Evolutionary conservation across 2,888 invertebrate genomes (phyloP).

Genomic region (Conops quadrifasciatus): DNA sequence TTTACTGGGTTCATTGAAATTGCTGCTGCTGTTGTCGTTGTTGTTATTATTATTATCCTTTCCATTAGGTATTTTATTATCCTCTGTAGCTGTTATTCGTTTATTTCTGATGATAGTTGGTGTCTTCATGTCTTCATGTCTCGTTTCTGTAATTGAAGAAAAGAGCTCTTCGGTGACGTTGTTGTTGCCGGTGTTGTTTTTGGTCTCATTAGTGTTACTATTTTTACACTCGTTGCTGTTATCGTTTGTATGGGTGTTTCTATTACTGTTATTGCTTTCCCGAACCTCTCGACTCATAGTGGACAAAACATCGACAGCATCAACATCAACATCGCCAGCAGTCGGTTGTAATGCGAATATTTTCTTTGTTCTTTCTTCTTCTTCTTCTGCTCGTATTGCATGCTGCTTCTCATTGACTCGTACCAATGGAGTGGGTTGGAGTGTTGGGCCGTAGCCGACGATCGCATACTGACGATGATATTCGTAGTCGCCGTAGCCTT

Average conservation of each 20-base stretch:
- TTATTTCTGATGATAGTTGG: neutral
- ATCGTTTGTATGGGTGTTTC: neutral
- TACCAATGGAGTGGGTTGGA: neutral
- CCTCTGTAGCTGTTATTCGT: conserved; percentile 2
- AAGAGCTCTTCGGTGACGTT: neutral
- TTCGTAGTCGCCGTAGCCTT: too few relatives aligned
- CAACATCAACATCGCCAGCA: neutral
- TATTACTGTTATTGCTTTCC: neutral
- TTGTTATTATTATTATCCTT: neutral
- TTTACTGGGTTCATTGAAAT: neutral
- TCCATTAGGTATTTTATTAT: neutral
- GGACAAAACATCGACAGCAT: neutral
- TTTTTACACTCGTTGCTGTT: neutral
- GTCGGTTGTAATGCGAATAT: conserved; percentile 20
- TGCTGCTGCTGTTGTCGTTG: neutral
- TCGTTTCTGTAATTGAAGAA: neutral
- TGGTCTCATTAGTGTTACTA: conserved; percentile 2
- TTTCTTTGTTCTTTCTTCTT: neutral
- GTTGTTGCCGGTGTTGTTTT: conserved; percentile 20
- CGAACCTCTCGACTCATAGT: neutral
- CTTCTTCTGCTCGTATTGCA: conserved; percentile 36
- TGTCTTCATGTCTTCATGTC: conserved; percentile 13
- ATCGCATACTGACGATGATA: neutral
- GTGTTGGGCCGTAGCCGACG: neutral
- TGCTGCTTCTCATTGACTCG: conserved; percentile 36